Base-by-base conservation (phyloP, 2,797 vertebrate species). In the Spea hammondii region DNA sequence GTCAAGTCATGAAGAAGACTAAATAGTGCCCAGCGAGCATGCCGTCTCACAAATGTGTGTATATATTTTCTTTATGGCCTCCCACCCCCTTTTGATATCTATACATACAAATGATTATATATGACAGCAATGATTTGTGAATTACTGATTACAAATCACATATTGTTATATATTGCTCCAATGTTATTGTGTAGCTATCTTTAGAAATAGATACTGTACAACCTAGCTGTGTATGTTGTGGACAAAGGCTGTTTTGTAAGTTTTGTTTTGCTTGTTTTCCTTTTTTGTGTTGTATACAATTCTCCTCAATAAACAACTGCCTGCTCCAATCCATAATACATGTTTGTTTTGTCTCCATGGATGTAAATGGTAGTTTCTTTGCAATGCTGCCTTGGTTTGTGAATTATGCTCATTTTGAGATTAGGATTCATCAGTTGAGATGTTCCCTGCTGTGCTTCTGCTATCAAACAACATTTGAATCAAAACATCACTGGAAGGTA, bases 351-450 rank as follows among this genome's bases (percentile, higher is more conserved):
- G 7, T 83, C 85, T 80, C 79, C 13, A 13, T 44, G 85, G 72
- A 80, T 88, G 83, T 47, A 84, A 84, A 88, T 88, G 65, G 13
- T 62, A 71, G 81, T 67, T 88, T 86, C 87, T 88, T 89, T 84
- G 86, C 84, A 83, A 85, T 85, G 89, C 88, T 89, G 83, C 91
- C 89, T 84, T 83, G 72, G 89, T 88, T 89, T 91, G 91, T 91
- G 90, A 91, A 91, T 91, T 91, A 90, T 92, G 89, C 90, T 91
- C 92, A 92, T 95, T 94, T 93, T 92, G 92, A 97, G 96, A 97
- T 98, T 97, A 97, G 95, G 93, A 97, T 94, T 96, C 96, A 96
- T 97, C 95, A 96, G 92, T 96, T 93, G 92, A 91, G 91, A 91
- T 91, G 92, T 93, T 94, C 94, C 92, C 94, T 83, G 92, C 93